Percentiles rank a stretch among this genome's conserved stretches.
phyloP scores from a whole-genome alignment of 2,113 vertebrate species.

The Rhea pennata region DNA sequence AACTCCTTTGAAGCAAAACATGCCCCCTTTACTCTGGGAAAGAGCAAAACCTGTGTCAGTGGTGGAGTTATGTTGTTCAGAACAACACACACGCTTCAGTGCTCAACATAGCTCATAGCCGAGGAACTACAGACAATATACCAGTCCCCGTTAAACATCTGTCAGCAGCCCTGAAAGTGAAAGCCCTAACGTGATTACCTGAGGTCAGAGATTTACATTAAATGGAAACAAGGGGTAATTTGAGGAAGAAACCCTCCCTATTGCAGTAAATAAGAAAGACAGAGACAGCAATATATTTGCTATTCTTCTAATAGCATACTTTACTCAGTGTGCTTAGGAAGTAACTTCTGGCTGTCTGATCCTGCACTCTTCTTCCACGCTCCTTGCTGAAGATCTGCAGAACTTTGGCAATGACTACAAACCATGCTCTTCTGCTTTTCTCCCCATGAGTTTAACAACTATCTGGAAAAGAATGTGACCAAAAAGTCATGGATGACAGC shows the following conservation, averaged over 20 bases:
- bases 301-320: not conserved
- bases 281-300: not conserved
- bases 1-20: not conserved
- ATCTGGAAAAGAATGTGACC: not conserved
- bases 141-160: not conserved
- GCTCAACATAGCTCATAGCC: fast-evolving
- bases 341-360: not conserved
- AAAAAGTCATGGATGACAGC: not conserved
- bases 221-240: not conserved
- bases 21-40: not conserved
- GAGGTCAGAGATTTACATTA: not conserved
- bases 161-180: not conserved
- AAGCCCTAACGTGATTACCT: not conserved
- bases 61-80: not conserved
- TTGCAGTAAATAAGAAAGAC: not conserved
- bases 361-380: not conserved
- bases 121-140: fast-evolving
- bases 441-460: not conserved
- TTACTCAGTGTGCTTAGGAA: fast-evolving
- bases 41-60: not conserved
- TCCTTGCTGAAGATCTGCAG: not conserved
- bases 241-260: not conserved
- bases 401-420: not conserved
- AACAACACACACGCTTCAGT: not conserved
- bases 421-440: not conserved